phyloP scores from a whole-genome alignment of 2,797 vertebrate genomes.

The Characodon lateralis region DNA sequence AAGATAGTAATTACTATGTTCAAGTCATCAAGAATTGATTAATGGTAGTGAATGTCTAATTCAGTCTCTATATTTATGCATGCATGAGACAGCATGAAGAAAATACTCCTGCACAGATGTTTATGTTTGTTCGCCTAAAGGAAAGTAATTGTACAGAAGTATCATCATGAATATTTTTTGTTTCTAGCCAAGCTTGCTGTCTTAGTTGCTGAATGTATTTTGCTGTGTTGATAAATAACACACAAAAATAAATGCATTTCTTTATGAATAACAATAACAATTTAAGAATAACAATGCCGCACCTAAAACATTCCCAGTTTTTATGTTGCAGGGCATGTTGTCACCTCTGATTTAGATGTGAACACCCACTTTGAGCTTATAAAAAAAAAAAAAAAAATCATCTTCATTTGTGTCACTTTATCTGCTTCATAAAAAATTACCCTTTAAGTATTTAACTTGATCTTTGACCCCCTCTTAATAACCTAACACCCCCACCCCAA shows the following conservation, averaged over 20 bases:
- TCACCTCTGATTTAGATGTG: neutral
- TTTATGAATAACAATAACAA: constrained; percentile 1
- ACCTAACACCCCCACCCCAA: constrained; percentile 26
- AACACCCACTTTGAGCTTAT: neutral
- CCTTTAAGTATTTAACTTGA: constrained; percentile 58
- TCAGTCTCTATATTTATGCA: neutral
- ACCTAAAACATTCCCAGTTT: constrained; percentile 1
- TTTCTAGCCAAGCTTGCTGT: neutral
- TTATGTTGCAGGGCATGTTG: neutral
- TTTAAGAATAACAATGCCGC: neutral
- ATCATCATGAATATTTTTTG: too few relatives aligned
- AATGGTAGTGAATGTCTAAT: neutral
- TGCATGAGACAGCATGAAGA: neutral
- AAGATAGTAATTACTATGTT: constrained; percentile 28
- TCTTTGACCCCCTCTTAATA: constrained; percentile 47
- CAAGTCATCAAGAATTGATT: constrained; percentile 11
- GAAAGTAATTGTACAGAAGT: neutral
- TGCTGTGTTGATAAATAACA: too few relatives aligned
- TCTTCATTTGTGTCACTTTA: constrained; percentile 14
- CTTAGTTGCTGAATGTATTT: neutral
- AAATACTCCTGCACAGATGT: neutral
- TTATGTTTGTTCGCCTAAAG: neutral
- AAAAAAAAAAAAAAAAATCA: neutral
- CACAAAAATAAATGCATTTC: too few relatives aligned
- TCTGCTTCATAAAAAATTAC: constrained; percentile 17